A percentile compares a stretch with the other conserved stretches of the same genome.
Conservation (phyloP, 2,888 invertebrate genomes). For the Tenthredo amoena region DNA sequence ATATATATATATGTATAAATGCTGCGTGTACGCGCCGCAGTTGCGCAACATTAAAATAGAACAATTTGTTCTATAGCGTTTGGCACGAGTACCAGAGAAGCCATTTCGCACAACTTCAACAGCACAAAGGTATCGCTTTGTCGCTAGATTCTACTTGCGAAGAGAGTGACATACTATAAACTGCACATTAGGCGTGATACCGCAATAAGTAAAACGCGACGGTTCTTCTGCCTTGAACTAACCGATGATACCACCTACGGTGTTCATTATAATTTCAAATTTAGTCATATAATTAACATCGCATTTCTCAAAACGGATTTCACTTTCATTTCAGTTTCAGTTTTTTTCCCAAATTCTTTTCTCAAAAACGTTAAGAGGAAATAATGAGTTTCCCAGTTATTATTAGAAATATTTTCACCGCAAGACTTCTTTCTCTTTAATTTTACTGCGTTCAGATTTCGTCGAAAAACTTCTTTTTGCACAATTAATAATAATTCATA, state of each 20-base stretch:
- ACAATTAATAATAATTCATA: not conserved
- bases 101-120: constrained; percentile 48
- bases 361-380: not conserved
- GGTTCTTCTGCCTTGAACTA: not conserved
- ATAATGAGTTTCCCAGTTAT: not conserved
- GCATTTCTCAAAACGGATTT: not conserved
- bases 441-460: not conserved
- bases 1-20: not conserved
- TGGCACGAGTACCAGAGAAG: constrained; percentile 38
- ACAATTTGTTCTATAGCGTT: constrained; percentile 50
- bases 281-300: not conserved
- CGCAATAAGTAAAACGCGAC: constrained; percentile 22
- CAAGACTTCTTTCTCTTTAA: not conserved
- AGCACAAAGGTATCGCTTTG: constrained; percentile 46
- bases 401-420: not conserved
- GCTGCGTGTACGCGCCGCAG: constrained; percentile 5
- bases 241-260: not conserved
- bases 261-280: constrained; percentile 4
- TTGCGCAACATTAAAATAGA: constrained; percentile 47
- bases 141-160: constrained; percentile 21
- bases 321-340: not conserved
- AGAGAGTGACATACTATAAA: constrained; percentile 25
- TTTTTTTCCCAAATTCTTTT: not conserved
- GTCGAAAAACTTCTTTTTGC: not conserved
- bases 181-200: constrained; percentile 33